phyloP scores from a whole-genome alignment of 2,797 vertebrate genomes.

The Ibycter americanus region DNA sequence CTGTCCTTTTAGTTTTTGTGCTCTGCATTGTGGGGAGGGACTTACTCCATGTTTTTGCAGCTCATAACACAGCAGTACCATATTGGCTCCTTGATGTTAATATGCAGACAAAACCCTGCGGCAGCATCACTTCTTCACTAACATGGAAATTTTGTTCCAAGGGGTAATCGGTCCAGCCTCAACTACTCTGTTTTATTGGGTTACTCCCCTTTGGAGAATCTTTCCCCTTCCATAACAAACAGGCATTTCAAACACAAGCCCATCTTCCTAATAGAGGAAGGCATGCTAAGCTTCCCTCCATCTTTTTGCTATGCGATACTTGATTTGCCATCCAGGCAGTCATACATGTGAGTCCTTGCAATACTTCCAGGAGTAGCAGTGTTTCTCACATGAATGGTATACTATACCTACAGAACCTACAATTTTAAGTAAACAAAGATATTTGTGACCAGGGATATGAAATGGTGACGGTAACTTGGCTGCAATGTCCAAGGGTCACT shows the following conservation, averaged over 20 bases:
- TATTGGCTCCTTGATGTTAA: neutral
- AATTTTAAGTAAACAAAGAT: neutral
- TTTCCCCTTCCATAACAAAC: neutral
- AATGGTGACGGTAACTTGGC: neutral
- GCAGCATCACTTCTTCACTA: neutral
- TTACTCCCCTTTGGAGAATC: neutral
- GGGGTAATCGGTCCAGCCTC: neutral
- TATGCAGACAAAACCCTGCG: neutral
- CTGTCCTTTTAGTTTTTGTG: neutral
- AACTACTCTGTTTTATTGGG: neutral
- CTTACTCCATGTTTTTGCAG: neutral
- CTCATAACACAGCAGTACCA: neutral
- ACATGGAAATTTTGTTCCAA: neutral
- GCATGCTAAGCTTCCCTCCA: neutral
- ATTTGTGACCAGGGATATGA: neutral
- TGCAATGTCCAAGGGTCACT: neutral
- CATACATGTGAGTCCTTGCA: neutral
- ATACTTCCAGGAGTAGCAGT: neutral
- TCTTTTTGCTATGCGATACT: neutral
- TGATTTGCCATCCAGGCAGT: neutral
- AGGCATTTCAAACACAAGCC: neutral
- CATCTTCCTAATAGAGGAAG: neutral
- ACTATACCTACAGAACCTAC: neutral
- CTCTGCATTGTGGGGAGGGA: neutral
- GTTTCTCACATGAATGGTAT: neutral